Evolutionary conservation across 2,797 vertebrate genomes (phyloP), one percentile per base, ranked within the genome.

Genomic region (Onychomys arenicola): DNA sequence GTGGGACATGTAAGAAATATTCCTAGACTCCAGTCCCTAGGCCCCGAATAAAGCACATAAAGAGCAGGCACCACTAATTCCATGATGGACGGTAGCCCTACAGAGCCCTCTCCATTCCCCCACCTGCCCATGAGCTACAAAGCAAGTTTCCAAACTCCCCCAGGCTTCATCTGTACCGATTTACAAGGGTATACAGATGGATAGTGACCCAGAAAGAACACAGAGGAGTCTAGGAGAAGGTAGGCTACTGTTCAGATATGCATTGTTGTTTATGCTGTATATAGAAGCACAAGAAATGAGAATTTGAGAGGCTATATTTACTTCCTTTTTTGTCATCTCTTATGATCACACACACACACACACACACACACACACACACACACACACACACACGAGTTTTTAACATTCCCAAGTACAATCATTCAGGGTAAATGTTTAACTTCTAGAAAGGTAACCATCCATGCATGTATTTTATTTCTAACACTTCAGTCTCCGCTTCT

Each of bases 271-370:
- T 6, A 9, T 49, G 43, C 61, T 63, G 16, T 71, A 52, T n/a
- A 19, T 77, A 95, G 37, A 87, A 91, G 77, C 90, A 77, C 57
- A 76, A 97, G 90, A 97, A 92, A 92, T 94, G 17, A 91, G 43
- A 63, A 61, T 89, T 80, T 75, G 67, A 91, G 85, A 82, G 69
- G 17, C 4, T 59, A 2, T 43, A 65, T 77, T 78, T 91, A 59
- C 81, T 84, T 76, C 6, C 46, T 86, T 84, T 55, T 25, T 3
- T 21, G 57, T 85, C 27, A 80, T 73, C 9, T 86, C 40, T 91
- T 83, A 91, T n/a, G 55, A 59, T 89, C 29, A 77, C 1, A 3
- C 2, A 77, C 1, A 3, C 2, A 77, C 1, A 3, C 2, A 77
- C 1, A 3, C 2, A 77, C 1, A 3, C 2, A 88, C 10, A 65